A percentile compares a stretch with the other conserved stretches of the same genome.
phyloP scores from a whole-genome alignment of 2,113 vertebrate species.

The Potamarius usumacintae region DNA sequence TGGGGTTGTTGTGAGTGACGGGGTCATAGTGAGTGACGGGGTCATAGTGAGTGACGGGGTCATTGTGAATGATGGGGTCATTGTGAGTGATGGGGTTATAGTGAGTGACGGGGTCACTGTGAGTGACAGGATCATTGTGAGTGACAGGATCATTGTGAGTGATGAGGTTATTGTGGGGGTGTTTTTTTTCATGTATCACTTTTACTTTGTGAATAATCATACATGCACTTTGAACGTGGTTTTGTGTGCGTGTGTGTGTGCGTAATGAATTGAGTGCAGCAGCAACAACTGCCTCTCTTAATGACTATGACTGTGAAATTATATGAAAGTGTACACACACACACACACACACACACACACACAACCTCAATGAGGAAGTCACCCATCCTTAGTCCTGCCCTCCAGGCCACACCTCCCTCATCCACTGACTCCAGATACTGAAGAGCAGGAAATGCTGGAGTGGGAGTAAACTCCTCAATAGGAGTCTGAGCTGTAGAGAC shows the following conservation, averaged over 20 bases:
- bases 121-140: no score
- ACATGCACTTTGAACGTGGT: not conserved
- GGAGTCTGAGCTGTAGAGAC: conserved; percentile 84
- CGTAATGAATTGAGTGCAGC: not conserved
- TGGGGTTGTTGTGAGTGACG: no score
- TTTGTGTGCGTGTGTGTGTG: not conserved
- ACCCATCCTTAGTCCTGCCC: conserved; percentile 87
- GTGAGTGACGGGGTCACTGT: no score
- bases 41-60: no score
- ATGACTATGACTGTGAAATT: not conserved
- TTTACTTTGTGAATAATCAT: not conserved
- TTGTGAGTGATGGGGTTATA: no score
- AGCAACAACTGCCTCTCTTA: not conserved
- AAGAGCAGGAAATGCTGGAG: conserved; percentile 88
- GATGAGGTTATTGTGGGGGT: no score
- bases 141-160: no score
- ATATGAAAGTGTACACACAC: not conserved
- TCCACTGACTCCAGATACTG: conserved; percentile 92
- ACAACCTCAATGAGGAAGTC: conserved; percentile 90
- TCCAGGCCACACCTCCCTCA: conserved; percentile 90
- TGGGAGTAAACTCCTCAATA: conserved; percentile 91
- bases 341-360: conserved; percentile 48
- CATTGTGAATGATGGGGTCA: no score
- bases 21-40: no score
- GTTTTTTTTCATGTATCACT: not conserved